Base-by-base conservation (phyloP, 2,797 vertebrate genomes). In the Dromococcyx pavoninus region DNA sequence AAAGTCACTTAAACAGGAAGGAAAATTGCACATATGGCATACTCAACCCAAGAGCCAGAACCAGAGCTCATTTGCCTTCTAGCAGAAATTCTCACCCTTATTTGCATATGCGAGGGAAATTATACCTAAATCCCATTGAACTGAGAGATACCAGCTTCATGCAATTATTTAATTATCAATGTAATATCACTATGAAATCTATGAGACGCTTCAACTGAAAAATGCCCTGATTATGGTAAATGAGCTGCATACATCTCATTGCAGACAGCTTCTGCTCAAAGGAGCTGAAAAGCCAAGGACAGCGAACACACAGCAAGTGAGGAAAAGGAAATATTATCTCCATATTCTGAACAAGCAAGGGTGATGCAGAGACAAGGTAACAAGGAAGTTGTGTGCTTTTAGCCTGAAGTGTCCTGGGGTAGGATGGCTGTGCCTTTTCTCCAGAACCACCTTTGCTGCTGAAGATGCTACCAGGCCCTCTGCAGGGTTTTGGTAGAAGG, bases 201-300 rank as follows among this genome's bases (percentile, higher is more conserved):
- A 25, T 28, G 33, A 48, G 19, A 39, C 24, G 15, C 50, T 32
- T 48, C 32, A 57, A 39, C 8, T 74, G 76, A 85, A 71, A 91
- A 71, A 74, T 17, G 18, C 12, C 39, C 27, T 39, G 25, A 37
- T 48, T 76, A 30, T 58, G 35, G 28, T 54, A 62, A 76, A 27
- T 0, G 1, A 0, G 4, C 3, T 21, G 11, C 23, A 30, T 37
- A 46, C 24, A 22, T 22, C 11, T 37, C 51, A 50, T 25, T 58
- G 21, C 64, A 90, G 43, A 43, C 37, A 75, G 73, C 37, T 87
- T 33, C 72, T 82, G 56, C n/a, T 66, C 0, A 3, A 74, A 30
- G 37, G 6, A 74, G 28, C 33, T 82, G 37, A 60, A 24, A 77
- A 64, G 48, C 15, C 41, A 60, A 61, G 37, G 57, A 13, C 37